Conservation (phyloP, 2,888 invertebrate genomes). For the Dione vanillae region DNA sequence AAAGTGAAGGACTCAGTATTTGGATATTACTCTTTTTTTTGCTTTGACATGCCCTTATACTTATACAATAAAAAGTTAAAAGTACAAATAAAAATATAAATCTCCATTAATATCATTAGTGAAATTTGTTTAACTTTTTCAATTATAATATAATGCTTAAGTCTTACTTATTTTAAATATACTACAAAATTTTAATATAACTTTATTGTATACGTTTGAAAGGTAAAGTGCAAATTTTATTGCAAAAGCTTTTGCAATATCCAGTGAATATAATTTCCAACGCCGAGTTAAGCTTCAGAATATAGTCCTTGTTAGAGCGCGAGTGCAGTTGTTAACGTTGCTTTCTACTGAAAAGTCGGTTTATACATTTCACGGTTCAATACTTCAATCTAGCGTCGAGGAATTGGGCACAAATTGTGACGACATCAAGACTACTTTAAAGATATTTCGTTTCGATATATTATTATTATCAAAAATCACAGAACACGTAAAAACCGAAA, state of each 20-base stretch:
- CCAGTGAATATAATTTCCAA: constrained; percentile 24
- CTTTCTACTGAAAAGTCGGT: constrained; percentile 11
- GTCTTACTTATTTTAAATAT: neutral
- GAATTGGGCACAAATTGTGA: neutral
- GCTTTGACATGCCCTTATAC: too few relatives aligned
- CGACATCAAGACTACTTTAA: neutral
- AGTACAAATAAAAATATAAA: too few relatives aligned
- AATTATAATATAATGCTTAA: too few relatives aligned
- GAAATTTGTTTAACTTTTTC: too few relatives aligned
- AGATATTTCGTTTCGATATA: neutral
- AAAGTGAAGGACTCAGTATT: too few relatives aligned
- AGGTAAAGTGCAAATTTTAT: constrained; percentile 26
- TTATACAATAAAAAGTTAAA: too few relatives aligned
- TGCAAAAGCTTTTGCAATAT: constrained; percentile 26
- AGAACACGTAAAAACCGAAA: too few relatives aligned
- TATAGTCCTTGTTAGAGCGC: constrained; percentile 22
- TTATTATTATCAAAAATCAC: too few relatives aligned
- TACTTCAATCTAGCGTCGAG: constrained; percentile 12
- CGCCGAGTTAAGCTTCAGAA: constrained; percentile 22
- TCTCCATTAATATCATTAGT: too few relatives aligned
- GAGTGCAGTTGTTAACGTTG: constrained; percentile 19
- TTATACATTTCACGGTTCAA: constrained; percentile 13
- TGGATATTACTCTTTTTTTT: too few relatives aligned
- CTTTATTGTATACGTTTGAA: constrained; percentile 17
- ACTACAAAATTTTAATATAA: neutral